Base-by-base conservation (phyloP, 2,797 vertebrate species). In the Dryobates pubescens region DNA sequence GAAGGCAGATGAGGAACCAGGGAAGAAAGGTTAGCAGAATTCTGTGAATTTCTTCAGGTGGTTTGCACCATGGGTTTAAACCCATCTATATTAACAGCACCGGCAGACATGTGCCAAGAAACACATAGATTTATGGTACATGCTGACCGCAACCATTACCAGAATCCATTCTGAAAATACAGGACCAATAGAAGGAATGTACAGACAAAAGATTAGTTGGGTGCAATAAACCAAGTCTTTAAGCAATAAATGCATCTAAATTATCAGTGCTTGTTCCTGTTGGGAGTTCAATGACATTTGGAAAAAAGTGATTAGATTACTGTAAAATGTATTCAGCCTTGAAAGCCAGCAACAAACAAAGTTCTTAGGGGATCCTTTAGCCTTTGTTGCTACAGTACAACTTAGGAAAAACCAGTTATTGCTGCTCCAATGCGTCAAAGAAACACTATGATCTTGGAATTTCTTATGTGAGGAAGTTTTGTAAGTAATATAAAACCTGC, bases 101-200 rank as follows among this genome's bases (percentile, higher is more conserved):
- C 8, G 24, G 41, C 69, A 78, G 7, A 30, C 30, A 47, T 0
- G 0, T 24, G n/a, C 56, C 17, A 89, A 85, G 11, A 53, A 91
- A 63, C 43, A 86, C 38, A 45, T 2, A 57, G 59, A 88, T 69
- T 86, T 57, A 63, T 9, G 12, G 10, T 36, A 38, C 30, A 76
- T 59, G 59, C 32, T 65, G 43, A 78, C 34, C 45, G 75, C 68
- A 83, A 57, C 12, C 20, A 63, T 30, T 57, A 87, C 47, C 22
- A 82, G 49, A 83, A 45, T 83, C n/a, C 76, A 75, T n/a, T 72
- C 76, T 63, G 67, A 86, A 95, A 85, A 88, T 13, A 86, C 6
- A 47, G 41, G 15, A 74, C 26, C 78, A 90, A 86, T n/a, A 58
- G 24, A 80, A 86, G 20, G 27, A 92, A 83, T 1, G 6, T 32